phyloP scores from a whole-genome alignment of 2,113 vertebrate genomes.

The Ptilorrhoa leucosticta region DNA sequence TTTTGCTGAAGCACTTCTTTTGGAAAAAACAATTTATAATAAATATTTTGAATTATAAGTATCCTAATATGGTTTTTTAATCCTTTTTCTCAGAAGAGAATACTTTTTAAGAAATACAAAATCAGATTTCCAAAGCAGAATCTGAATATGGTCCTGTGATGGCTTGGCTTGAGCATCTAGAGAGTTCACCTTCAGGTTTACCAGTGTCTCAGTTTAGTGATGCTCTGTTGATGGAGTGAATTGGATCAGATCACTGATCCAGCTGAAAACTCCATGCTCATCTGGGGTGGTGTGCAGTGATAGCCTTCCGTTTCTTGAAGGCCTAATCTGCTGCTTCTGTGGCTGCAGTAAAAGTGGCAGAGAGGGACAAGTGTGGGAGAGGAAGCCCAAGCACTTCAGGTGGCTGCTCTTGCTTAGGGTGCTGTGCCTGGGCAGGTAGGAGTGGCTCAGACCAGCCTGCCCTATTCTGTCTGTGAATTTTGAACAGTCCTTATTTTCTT shows the following conservation, averaged over 20 bases:
- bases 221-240: neutral
- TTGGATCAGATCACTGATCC: neutral
- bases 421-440: neutral
- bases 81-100: neutral
- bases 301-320: neutral
- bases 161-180: neutral
- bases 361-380: neutral
- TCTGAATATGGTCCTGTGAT: neutral
- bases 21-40: neutral
- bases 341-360: neutral
- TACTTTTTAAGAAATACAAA: neutral
- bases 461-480: neutral
- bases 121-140: neutral
- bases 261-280: neutral
- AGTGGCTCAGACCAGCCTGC: rapidly evolving
- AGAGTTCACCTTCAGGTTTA: neutral
- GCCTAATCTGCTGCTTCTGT: neutral
- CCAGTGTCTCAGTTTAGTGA: neutral
- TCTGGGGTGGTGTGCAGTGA: neutral
- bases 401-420: neutral
- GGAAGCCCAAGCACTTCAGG: neutral
- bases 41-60: neutral
- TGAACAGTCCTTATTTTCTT: neutral
- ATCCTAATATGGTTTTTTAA: neutral
- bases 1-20: neutral